These are phyloP conservation scores for Rhagonycha fulva DNA, from an alignment of 2,888 invertebrate species.

Conservation along the genomic window DNA sequence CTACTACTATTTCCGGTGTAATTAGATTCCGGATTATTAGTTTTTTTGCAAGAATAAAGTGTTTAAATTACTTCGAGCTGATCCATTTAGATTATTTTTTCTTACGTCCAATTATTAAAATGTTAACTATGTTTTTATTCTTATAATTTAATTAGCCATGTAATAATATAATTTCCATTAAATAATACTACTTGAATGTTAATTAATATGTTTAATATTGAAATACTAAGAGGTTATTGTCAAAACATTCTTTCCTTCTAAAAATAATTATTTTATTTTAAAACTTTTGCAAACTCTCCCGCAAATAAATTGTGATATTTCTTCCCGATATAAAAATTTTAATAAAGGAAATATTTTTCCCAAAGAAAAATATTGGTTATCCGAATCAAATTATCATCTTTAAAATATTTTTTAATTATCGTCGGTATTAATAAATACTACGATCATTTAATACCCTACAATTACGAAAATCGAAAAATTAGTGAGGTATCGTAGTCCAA, in stretches of 20 bases:
- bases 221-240: neutral
- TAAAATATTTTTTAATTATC: neutral
- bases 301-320: neutral
- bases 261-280: neutral
- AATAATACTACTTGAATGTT: neutral
- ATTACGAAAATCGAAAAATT: neutral
- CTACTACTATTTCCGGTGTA: conserved; percentile 20
- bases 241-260: neutral
- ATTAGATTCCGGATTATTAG: conserved; percentile 20
- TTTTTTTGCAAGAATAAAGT: conserved; percentile 18
- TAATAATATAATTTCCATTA: neutral
- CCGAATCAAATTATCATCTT: neutral
- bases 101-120: neutral
- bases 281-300: too few relatives aligned
- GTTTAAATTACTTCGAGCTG: conserved; percentile 13
- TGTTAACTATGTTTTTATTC: neutral
- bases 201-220: neutral
- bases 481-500: neutral
- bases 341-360: too few relatives aligned
- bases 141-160: neutral
- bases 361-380: neutral
- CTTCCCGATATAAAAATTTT: neutral
- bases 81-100: neutral
- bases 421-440: neutral
- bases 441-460: neutral